Evolutionary conservation across 2,888 invertebrate species (phyloP).

Genomic region (Agrochola lota): DNA sequence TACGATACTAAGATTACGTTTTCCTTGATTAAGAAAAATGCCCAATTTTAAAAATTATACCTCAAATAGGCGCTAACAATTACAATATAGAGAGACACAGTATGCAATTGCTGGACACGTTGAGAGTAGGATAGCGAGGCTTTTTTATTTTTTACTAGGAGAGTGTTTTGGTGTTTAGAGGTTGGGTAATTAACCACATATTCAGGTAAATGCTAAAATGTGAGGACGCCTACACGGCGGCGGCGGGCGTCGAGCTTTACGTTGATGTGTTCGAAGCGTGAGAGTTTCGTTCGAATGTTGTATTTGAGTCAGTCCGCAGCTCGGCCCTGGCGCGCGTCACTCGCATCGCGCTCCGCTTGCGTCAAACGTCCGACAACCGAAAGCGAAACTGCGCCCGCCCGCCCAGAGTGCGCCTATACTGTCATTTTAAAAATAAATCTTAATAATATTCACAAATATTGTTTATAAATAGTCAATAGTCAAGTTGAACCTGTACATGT

Average conservation of each 20-base stretch:
- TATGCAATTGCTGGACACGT: neutral
- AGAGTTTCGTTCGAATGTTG: conserved; percentile 66
- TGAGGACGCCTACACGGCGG: conserved; percentile 64
- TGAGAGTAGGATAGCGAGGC: neutral
- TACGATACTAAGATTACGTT: conserved; percentile 80
- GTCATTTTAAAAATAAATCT: conserved; percentile 63
- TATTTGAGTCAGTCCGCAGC: conserved; percentile 76
- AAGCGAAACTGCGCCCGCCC: conserved; percentile 73
- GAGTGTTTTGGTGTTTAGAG: conserved; percentile 33
- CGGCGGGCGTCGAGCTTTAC: conserved; percentile 67
- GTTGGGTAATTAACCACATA: conserved; percentile 49
- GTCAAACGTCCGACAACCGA: conserved; percentile 65
- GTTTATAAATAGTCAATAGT: conserved; percentile 43
- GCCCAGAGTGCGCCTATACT: conserved; percentile 67
- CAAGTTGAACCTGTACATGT: conserved; percentile 44
- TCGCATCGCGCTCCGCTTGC: conserved; percentile 72
- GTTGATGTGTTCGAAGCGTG: conserved; percentile 67
- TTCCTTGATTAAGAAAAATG: conserved; percentile 79
- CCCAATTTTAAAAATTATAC: conserved; percentile 67
- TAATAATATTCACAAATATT: conserved; percentile 50
- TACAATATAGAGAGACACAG: neutral
- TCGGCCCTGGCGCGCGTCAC: conserved; percentile 72
- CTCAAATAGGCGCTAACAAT: conserved; percentile 22
- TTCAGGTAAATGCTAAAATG: conserved; percentile 59
- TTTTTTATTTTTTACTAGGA: conserved; percentile 20